phyloP scores from a whole-genome alignment of 1,140 invertebrate genomes.

The Euglossa dilemma region DNA sequence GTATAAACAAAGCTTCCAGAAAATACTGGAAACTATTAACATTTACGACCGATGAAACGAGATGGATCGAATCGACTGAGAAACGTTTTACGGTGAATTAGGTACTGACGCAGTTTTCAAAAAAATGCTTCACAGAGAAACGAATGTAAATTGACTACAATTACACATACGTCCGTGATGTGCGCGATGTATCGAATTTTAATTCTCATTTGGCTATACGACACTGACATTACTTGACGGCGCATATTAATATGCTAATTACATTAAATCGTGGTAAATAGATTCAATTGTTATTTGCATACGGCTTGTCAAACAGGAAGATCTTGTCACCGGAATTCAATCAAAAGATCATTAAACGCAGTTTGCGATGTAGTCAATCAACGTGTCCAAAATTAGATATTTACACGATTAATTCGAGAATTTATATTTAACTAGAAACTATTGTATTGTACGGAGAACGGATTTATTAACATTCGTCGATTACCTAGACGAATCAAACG shows the following conservation, averaged over 20 bases:
- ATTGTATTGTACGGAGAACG: neutral
- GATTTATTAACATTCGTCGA: neutral
- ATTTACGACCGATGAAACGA: neutral
- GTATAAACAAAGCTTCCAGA: neutral
- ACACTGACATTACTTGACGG: constrained; percentile 17
- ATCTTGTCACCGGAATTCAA: neutral
- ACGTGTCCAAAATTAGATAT: neutral
- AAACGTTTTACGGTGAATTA: neutral
- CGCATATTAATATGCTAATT: constrained; percentile 62
- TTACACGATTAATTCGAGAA: neutral
- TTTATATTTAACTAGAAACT: neutral
- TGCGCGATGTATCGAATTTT: too few species aligned
- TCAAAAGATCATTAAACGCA: neutral
- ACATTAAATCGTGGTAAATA: constrained; percentile 34
- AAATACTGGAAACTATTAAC: neutral
- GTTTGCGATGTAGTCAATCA: neutral
- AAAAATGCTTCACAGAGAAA: neutral
- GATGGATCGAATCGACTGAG: neutral
- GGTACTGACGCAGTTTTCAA: too few species aligned
- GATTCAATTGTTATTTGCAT: constrained; percentile 40
- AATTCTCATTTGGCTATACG: neutral
- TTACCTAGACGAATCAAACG: neutral
- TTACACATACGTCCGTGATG: neutral
- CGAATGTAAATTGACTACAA: neutral
- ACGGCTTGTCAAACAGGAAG: neutral